Conservation (phyloP, 2,888 invertebrate species). For the Pseudanteris insignis region DNA sequence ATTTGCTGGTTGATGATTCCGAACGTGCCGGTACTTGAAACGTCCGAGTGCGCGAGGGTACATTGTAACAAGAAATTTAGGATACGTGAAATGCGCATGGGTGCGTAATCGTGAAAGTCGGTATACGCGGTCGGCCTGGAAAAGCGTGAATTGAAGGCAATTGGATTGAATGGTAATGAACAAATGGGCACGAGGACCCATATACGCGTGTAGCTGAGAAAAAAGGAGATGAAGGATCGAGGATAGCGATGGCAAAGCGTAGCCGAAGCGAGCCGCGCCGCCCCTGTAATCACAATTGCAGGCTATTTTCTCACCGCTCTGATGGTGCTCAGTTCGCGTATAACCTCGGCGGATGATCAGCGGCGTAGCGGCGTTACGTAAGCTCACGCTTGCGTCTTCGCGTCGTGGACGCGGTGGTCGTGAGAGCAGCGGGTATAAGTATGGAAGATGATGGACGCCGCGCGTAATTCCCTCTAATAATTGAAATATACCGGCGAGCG, state of each 20-base stretch:
- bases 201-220: constrained; percentile 20
- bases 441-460: constrained; percentile 66
- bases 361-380: constrained; percentile 44
- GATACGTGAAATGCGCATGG: too few relatives aligned
- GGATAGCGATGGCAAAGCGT: constrained; percentile 42
- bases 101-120: too few relatives aligned
- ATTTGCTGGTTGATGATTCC: too few relatives aligned
- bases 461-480: constrained; percentile 67
- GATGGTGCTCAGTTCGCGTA: constrained; percentile 62
- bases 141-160: constrained; percentile 4
- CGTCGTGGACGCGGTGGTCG: constrained; percentile 52
- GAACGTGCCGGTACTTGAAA: too few relatives aligned
- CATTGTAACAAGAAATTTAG: too few relatives aligned
- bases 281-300: constrained; percentile 67
- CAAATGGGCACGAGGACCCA: constrained; percentile 7
- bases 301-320: constrained; percentile 67
- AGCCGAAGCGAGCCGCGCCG: constrained; percentile 60
- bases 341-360: constrained; percentile 63
- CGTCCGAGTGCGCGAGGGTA: too few relatives aligned
- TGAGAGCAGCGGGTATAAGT: constrained; percentile 65
- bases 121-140: too few relatives aligned
- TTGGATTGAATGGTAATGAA: constrained; percentile 12
- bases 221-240: constrained; percentile 21
- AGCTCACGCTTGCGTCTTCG: constrained; percentile 39
- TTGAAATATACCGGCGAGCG: constrained; percentile 66